A percentile compares a stretch with the other conserved stretches of the same genome.
These are phyloP conservation scores for Spheniscus humboldti DNA, from an alignment of 2,797 vertebrate species.

Conservation along the genomic window DNA sequence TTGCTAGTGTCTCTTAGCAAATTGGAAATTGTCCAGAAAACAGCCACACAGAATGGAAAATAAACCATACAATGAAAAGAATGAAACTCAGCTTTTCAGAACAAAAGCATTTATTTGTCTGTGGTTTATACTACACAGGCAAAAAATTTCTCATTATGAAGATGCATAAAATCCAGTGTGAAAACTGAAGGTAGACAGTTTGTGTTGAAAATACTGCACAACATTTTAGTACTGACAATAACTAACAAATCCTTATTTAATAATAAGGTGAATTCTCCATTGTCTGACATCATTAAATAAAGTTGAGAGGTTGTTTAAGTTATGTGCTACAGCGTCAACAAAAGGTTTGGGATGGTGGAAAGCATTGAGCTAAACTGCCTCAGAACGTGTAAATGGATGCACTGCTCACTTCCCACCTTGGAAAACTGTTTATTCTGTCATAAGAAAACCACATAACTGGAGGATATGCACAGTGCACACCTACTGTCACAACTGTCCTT, in stretches of 20 bases:
- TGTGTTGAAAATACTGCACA: neutral
- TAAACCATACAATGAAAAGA: neutral
- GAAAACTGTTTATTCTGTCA: neutral
- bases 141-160: neutral
- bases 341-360: neutral
- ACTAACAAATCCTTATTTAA: neutral
- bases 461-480: neutral
- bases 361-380: neutral
- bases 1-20: neutral
- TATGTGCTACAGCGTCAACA: neutral
- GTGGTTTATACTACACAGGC: rapidly evolving
- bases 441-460: neutral
- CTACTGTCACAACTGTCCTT: neutral
- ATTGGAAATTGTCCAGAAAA: neutral
- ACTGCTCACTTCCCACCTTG: neutral
- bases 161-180: neutral
- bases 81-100: neutral
- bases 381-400: neutral
- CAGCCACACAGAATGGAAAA: neutral
- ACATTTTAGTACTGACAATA: neutral
- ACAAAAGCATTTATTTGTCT: neutral
- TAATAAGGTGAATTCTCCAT: neutral
- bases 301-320: neutral
- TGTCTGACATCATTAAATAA: neutral
- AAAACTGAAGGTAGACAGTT: neutral